Evolutionary conservation across 2,113 vertebrate genomes (phyloP).

Genomic region (Picathartes gymnocephalus): DNA sequence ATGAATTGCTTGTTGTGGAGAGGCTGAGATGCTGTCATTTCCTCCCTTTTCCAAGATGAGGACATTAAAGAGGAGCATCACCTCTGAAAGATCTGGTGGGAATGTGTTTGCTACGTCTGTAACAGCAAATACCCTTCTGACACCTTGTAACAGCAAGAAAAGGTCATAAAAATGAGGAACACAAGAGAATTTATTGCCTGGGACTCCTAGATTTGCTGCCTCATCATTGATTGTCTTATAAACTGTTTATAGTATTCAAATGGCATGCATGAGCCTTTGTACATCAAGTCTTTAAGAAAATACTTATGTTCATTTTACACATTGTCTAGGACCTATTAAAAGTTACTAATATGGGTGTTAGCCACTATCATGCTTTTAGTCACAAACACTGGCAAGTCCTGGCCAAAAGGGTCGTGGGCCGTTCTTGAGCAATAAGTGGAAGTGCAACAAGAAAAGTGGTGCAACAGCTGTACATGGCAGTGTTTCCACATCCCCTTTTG

Average conservation of each 20-base stretch:
- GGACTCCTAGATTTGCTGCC: neutral
- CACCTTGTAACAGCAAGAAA: neutral
- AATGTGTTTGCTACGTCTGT: neutral
- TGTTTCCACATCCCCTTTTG: conserved; percentile 18
- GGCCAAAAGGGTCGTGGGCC: fast-evolving
- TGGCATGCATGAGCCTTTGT: neutral
- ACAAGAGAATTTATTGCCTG: neutral
- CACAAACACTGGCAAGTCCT: neutral
- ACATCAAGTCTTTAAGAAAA: neutral
- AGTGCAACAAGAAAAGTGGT: neutral
- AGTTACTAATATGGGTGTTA: neutral
- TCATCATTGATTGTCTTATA: neutral
- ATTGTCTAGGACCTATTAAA: neutral
- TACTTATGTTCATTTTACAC: neutral
- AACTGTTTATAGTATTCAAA: neutral
- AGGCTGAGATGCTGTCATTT: neutral
- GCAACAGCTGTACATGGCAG: neutral
- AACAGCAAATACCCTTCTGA: neutral
- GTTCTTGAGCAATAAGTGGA: neutral
- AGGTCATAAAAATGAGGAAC: neutral
- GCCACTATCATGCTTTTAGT: neutral
- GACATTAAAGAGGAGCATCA: neutral
- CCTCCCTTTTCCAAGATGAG: neutral
- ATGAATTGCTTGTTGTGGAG: neutral
- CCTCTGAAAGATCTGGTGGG: neutral